Percentiles rank a stretch among this genome's conserved stretches.
phyloP scores from a whole-genome alignment of 2,113 vertebrate genomes.

The Galemys pyrenaicus region DNA sequence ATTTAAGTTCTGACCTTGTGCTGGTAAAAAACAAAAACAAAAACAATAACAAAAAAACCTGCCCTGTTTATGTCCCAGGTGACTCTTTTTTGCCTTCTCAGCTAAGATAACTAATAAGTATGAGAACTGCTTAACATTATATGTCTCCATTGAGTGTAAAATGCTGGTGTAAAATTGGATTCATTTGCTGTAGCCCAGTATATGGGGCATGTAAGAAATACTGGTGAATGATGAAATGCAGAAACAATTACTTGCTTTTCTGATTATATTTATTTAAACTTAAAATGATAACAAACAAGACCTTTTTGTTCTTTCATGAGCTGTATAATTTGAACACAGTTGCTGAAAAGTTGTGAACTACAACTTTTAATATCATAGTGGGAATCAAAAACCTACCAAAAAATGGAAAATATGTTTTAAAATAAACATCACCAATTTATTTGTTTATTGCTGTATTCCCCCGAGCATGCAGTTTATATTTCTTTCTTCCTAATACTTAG shows the following conservation, averaged over 20 bases:
- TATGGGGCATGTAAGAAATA: not conserved
- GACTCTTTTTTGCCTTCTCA: not conserved
- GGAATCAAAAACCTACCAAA: not conserved
- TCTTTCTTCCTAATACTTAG: constrained; percentile 39
- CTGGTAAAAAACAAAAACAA: too few species aligned
- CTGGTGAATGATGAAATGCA: not conserved
- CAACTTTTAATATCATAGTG: not conserved
- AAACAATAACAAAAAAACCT: too few species aligned
- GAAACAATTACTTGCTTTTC: not conserved
- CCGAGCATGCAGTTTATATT: not conserved
- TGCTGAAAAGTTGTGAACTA: not conserved
- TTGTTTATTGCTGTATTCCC: constrained; percentile 51
- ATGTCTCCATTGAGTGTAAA: not conserved
- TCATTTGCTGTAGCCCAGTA: not conserved
- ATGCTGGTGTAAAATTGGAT: not conserved
- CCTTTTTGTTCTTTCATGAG: not conserved
- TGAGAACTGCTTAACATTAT: not conserved
- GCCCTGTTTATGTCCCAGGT: not conserved
- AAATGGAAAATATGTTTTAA: constrained; percentile 25
- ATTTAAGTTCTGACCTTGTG: not conserved
- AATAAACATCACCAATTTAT: constrained; percentile 49
- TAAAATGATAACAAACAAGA: not conserved
- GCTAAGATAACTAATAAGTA: not conserved
- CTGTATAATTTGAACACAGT: not conserved
- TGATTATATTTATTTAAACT: not conserved